Evolutionary conservation across 2,113 vertebrate species (phyloP).

Genomic region (Mystacornis crossleyi): DNA sequence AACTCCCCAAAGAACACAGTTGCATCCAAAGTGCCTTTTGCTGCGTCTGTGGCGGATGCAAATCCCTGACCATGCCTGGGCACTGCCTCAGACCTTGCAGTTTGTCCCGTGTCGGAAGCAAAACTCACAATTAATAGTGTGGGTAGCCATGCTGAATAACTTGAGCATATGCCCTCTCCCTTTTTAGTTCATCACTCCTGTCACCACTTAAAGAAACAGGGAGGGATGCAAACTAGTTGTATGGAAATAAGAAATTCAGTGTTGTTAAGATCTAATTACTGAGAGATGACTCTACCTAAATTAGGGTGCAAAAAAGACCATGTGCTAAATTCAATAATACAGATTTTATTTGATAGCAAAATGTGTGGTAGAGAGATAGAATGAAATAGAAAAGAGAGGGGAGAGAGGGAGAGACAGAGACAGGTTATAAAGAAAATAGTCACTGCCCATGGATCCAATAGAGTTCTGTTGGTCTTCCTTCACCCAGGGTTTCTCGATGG

Average conservation of each 20-base stretch:
- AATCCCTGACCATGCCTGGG: background rate
- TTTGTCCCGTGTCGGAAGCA: accelerated
- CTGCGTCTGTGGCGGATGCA: background rate
- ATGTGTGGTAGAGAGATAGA: background rate
- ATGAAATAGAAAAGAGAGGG: background rate
- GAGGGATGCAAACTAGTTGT: background rate
- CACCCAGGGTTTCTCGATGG: accelerated
- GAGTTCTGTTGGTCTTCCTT: background rate
- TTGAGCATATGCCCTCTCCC: background rate
- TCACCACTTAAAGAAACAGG: background rate
- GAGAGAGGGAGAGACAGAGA: background rate
- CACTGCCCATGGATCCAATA: background rate
- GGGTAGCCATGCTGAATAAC: background rate
- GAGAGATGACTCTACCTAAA: background rate
- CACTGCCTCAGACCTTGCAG: background rate
- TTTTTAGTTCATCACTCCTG: background rate
- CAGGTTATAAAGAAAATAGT: background rate
- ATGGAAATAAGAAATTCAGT: background rate
- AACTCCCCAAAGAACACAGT: accelerated
- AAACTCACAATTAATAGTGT: background rate
- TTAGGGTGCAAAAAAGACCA: background rate
- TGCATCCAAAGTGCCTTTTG: background rate
- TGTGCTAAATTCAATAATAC: background rate
- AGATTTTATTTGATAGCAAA: background rate
- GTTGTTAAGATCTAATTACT: background rate